Evolutionary conservation across 2,888 invertebrate species (phyloP).

Genomic region (Drosophila kuntzei): DNA sequence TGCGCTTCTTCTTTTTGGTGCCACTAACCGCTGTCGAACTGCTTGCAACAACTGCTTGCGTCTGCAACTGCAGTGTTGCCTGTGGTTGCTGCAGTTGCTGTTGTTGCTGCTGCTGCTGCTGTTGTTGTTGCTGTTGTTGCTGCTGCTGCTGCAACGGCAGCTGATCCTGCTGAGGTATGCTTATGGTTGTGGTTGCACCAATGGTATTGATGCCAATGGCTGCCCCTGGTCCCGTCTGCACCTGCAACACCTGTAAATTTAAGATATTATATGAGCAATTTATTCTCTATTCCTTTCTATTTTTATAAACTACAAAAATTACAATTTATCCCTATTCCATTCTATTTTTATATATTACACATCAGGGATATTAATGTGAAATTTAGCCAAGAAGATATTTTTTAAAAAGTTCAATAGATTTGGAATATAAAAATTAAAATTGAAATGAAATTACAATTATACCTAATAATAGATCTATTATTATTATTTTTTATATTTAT

Average conservation of each 20-base stretch:
- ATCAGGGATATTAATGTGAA: too few species aligned
- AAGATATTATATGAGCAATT: too few species aligned
- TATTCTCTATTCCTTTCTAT: too few species aligned
- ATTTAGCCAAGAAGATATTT: too few species aligned
- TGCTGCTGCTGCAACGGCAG: constrained; percentile 69
- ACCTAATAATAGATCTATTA: too few species aligned
- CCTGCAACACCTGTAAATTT: constrained; percentile 82
- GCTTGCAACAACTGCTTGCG: constrained; percentile 43
- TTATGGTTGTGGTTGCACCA: constrained; percentile 81
- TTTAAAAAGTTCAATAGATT: too few species aligned
- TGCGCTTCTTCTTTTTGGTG: constrained; percentile 92
- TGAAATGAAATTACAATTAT: too few species aligned
- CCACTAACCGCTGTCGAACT: constrained; percentile 71
- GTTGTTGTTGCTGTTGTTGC: constrained; percentile 65
- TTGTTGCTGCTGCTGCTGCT: constrained; percentile 66
- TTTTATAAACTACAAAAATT: too few species aligned
- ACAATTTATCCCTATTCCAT: too few species aligned
- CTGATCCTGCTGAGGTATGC: constrained; percentile 85
- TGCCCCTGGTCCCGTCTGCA: constrained; percentile 83
- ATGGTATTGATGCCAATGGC: constrained; percentile 82
- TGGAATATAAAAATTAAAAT: too few species aligned
- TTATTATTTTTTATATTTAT: too few species aligned
- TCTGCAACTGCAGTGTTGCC: constrained; percentile 58
- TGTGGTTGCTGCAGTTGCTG: constrained; percentile 61
- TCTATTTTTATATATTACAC: too few species aligned